A percentile compares a stretch with the other conserved stretches of the same genome.
Conservation (phyloP, 2,888 invertebrate genomes). For the Bombyx huttoni region DNA sequence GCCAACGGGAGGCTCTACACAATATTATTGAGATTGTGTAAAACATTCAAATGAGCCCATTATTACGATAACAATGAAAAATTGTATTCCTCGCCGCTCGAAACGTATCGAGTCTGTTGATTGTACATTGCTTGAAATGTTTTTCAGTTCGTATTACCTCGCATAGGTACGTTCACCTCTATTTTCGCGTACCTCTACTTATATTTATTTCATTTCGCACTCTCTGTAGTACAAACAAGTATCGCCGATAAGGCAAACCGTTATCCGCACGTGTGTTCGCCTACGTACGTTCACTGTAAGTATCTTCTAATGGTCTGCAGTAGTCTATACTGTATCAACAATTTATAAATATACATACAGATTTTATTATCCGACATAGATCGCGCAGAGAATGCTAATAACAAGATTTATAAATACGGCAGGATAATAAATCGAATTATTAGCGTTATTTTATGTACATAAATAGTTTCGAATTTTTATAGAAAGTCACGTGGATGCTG, state of each 20-base stretch:
- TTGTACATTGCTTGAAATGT: not conserved
- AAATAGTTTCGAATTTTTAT: not conserved
- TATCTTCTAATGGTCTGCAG: slow-evolving; percentile 25
- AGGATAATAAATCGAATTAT: too few species aligned
- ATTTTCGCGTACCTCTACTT: slow-evolving; percentile 11
- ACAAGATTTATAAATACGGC: not conserved
- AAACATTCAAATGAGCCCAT: not conserved
- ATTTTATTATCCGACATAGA: not conserved
- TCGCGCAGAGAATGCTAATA: not conserved
- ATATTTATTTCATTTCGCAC: slow-evolving; percentile 20
- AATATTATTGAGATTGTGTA: not conserved
- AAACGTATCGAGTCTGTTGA: not conserved
- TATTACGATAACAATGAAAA: not conserved
- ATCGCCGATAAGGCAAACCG: slow-evolving; percentile 38
- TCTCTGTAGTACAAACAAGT: slow-evolving; percentile 17
- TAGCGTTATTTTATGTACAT: too few species aligned
- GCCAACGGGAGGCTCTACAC: not conserved
- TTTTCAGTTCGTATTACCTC: slow-evolving; percentile 1
- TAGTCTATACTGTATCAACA: slow-evolving; percentile 6
- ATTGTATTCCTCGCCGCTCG: not conserved
- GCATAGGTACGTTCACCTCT: slow-evolving; percentile 7
- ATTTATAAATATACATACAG: too few species aligned
- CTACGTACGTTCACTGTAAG: slow-evolving; percentile 20
- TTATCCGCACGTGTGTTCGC: slow-evolving; percentile 51
- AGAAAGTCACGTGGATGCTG: not conserved